Percentiles rank a stretch among this genome's conserved stretches.
Evolutionary conservation across 1,140 invertebrate genomes (phyloP).

Genomic region (Calephelis nemesis): DNA sequence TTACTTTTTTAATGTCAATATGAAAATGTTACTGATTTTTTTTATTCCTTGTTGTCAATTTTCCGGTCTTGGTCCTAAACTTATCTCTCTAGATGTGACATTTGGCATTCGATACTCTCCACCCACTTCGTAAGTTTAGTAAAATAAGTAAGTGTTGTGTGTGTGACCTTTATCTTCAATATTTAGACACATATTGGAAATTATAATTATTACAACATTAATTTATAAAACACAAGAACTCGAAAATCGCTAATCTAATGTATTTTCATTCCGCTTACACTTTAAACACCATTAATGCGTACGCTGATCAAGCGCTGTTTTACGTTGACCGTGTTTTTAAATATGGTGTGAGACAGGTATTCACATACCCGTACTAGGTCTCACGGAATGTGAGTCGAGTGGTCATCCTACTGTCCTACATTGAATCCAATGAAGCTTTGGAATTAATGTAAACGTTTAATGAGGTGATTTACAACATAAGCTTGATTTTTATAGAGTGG

Average conservation of each 20-base stretch:
- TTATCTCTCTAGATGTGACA: no score
- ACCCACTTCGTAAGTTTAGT: no score
- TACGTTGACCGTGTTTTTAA: slow-evolving; percentile 31
- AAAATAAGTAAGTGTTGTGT: no score
- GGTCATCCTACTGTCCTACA: slow-evolving; percentile 22
- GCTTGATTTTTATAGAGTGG: no score
- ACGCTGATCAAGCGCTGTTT: slow-evolving; percentile 11
- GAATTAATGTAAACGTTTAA: slow-evolving; percentile 2
- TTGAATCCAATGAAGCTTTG: slow-evolving; percentile 8
- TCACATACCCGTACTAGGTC: slow-evolving; percentile 23
- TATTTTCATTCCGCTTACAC: neutral
- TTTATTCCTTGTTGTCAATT: no score
- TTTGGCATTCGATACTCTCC: no score
- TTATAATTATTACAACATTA: no score
- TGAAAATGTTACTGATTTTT: no score
- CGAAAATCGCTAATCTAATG: neutral
- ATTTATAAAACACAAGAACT: neutral
- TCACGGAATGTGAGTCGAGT: slow-evolving; percentile 21
- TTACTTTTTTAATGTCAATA: no score
- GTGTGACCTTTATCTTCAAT: no score
- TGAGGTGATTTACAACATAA: neutral
- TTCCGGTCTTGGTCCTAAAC: no score
- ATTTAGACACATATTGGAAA: no score
- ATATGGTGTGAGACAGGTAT: slow-evolving; percentile 16
- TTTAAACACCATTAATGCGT: slow-evolving; percentile 3